A percentile compares a stretch with the other conserved stretches of the same genome.
phyloP scores from a whole-genome alignment of 2,113 vertebrate species.

The Gymnocephalus cernua region DNA sequence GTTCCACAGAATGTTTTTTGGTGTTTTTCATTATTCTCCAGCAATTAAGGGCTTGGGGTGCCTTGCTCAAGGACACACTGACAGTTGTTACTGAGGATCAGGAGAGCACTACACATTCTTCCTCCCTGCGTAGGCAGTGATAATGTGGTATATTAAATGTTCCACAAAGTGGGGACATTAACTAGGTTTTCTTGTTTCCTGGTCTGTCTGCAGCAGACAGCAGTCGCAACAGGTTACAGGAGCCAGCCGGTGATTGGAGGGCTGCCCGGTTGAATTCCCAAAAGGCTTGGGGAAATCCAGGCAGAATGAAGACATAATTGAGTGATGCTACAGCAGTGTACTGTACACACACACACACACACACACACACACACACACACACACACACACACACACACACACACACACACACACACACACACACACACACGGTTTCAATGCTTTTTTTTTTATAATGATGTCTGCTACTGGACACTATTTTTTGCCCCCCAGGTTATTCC shows the following conservation, averaged over 20 bases:
- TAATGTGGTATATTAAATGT: slow-evolving; percentile 44
- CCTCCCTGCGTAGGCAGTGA: slow-evolving; percentile 1
- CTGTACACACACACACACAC: slow-evolving; percentile 14
- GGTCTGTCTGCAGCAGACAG: slow-evolving; percentile 29
- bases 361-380: too few species aligned
- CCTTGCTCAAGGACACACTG: slow-evolving; percentile 11
- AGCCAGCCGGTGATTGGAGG: slow-evolving; percentile 32
- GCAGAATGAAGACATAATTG: slow-evolving; percentile 34
- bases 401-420: not conserved
- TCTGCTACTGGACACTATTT: slow-evolving; percentile 32
- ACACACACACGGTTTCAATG: slow-evolving; percentile 13
- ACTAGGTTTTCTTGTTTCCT: slow-evolving; percentile 25
- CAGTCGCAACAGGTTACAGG: slow-evolving; percentile 48
- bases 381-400: too few species aligned
- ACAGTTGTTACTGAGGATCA: slow-evolving; percentile 1
- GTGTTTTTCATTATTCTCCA: not conserved
- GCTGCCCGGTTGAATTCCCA: slow-evolving; percentile 46
- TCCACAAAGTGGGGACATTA: slow-evolving; percentile 11
- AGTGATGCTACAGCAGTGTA: slow-evolving; percentile 29
- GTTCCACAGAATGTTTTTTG: not conserved
- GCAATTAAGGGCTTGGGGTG: not conserved
- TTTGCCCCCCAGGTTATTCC: not conserved
- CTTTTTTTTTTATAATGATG: slow-evolving; percentile 36
- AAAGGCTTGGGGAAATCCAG: slow-evolving; percentile 16
- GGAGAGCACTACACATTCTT: not conserved